These are phyloP conservation scores for Cosmia trapezina DNA, from an alignment of 2,888 invertebrate species.

Conservation along the genomic window DNA sequence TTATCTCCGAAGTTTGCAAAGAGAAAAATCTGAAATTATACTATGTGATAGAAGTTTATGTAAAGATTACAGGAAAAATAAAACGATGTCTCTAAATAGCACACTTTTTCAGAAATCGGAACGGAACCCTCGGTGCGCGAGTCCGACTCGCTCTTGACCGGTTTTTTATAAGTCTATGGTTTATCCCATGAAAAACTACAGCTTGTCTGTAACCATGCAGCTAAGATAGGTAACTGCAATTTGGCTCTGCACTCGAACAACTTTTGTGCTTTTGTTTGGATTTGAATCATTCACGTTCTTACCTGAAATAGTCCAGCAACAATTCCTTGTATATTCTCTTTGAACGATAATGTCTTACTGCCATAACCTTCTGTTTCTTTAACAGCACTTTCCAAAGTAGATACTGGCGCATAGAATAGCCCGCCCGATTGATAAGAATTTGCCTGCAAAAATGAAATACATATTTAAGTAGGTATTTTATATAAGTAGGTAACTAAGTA, in stretches of 20 bases:
- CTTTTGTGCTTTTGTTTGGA: background rate
- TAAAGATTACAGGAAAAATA: too few relatives aligned
- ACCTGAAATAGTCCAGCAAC: conserved; percentile 86
- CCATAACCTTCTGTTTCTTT: conserved; percentile 83
- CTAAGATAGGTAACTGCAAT: background rate
- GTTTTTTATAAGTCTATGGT: too few relatives aligned
- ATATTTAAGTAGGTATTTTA: too few relatives aligned
- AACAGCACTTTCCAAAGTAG: conserved; percentile 78
- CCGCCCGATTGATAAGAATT: conserved; percentile 63
- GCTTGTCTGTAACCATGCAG: background rate
- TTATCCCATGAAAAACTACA: background rate
- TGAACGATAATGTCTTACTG: conserved; percentile 82
- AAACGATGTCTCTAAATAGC: too few relatives aligned
- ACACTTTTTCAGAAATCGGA: too few relatives aligned
- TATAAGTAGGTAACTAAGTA: too few relatives aligned
- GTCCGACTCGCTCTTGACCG: too few relatives aligned
- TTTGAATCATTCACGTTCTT: background rate
- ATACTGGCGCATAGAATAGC: conserved; percentile 74
- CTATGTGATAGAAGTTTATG: too few relatives aligned
- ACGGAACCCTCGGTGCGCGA: too few relatives aligned
- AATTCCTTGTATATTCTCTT: conserved; percentile 82
- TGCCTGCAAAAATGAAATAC: conserved; percentile 28
- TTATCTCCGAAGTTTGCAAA: too few relatives aligned
- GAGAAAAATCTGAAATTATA: too few relatives aligned
- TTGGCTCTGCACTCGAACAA: background rate